These are phyloP conservation scores for Pollenia labialis DNA, from an alignment of 2,888 invertebrate genomes.

Conservation along the genomic window DNA sequence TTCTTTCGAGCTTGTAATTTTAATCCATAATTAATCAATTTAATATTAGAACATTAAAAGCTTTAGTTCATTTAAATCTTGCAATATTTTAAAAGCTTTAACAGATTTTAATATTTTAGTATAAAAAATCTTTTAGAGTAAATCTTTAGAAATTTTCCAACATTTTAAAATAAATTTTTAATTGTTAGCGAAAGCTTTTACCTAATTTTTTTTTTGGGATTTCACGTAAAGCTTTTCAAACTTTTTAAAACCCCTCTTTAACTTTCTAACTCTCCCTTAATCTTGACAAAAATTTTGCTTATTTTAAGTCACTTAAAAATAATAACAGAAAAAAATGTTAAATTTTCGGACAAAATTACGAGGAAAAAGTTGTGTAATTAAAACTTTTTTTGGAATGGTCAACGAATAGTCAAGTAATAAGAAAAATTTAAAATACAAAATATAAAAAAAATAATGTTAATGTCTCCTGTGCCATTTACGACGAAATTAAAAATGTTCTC, in stretches of 20 bases:
- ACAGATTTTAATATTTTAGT: too few relatives aligned
- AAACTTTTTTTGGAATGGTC: constrained; percentile 54
- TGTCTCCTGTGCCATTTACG: constrained; percentile 70
- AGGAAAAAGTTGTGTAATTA: constrained; percentile 27
- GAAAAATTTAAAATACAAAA: background rate
- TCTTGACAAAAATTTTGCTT: constrained; percentile 1
- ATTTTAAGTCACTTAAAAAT: constrained; percentile 4
- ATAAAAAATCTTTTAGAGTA: too few relatives aligned
- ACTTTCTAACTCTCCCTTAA: background rate
- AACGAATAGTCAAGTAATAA: constrained; percentile 65
- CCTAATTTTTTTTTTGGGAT: too few relatives aligned
- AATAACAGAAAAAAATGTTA: constrained; percentile 27
- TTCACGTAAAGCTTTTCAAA: background rate
- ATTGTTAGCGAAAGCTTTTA: too few relatives aligned
- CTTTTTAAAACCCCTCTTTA: background rate
- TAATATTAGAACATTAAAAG: too few relatives aligned
- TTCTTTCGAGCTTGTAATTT: too few relatives aligned
- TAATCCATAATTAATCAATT: too few relatives aligned
- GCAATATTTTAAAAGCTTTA: too few relatives aligned
- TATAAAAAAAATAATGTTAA: constrained; percentile 49
- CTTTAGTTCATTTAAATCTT: too few relatives aligned
- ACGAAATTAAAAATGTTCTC: constrained; percentile 63
- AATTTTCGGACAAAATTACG: constrained; percentile 14
- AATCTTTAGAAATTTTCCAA: too few relatives aligned
- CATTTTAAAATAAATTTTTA: too few relatives aligned